Evolutionary conservation across 2,888 invertebrate species (phyloP).

Genomic region (Mystacides longicornis): DNA sequence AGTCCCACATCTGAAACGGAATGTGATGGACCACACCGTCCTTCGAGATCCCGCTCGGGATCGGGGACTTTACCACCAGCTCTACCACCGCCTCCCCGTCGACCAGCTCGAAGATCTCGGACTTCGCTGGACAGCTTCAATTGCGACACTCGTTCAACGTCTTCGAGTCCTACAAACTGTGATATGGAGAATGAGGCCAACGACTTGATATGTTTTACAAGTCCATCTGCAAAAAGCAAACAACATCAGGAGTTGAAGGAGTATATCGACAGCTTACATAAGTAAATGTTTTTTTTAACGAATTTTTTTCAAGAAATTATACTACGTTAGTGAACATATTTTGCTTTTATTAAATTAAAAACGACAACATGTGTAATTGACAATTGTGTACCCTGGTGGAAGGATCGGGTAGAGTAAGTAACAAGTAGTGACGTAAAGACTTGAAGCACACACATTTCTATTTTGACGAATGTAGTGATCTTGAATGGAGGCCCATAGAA

Average conservation of each 20-base stretch:
- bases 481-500: not conserved
- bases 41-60: conserved; percentile 27
- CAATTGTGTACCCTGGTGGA: too few species aligned
- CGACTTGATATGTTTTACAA: conserved; percentile 66
- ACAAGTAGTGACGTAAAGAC: too few species aligned
- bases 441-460: too few species aligned
- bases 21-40: conserved; percentile 20
- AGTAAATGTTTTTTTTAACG: conserved; percentile 35
- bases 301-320: too few species aligned
- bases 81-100: conserved; percentile 29
- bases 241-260: conserved; percentile 52
- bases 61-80: conserved; percentile 42
- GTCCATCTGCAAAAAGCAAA: conserved; percentile 51
- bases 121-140: conserved; percentile 3
- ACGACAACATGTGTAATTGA: too few species aligned
- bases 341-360: too few species aligned
- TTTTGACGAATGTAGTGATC: not conserved
- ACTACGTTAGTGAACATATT: too few species aligned
- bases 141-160: conserved; percentile 36
- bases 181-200: conserved; percentile 34
- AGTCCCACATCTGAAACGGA: conserved; percentile 21
- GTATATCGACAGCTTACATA: conserved; percentile 51
- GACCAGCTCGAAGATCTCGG: conserved; percentile 18
- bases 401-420: too few species aligned
- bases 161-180: conserved; percentile 38